phyloP scores from a whole-genome alignment of 1,140 invertebrate genomes.

The Pseudomyrmex gracilis region DNA sequence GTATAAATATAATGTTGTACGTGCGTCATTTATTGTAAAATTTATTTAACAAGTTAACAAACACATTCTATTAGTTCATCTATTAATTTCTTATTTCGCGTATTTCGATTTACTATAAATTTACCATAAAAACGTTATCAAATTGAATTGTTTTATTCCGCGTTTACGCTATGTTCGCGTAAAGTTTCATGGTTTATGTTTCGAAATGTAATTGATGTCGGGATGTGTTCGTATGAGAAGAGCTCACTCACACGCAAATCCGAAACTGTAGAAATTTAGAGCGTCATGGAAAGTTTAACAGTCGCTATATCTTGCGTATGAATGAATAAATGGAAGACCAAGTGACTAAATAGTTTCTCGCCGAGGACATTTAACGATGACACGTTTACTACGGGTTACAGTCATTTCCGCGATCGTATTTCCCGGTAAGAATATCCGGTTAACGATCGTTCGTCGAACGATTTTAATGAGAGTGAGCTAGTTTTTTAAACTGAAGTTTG shows the following conservation, averaged over 20 bases:
- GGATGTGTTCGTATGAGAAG: too few species aligned
- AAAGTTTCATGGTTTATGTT: not conserved
- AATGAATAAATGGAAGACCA: slow-evolving; percentile 45
- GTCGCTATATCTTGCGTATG: slow-evolving; percentile 13
- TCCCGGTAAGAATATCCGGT: slow-evolving; percentile 30
- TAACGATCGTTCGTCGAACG: slow-evolving; percentile 31
- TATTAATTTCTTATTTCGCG: too few species aligned
- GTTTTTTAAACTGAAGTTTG: not conserved
- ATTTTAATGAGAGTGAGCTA: not conserved
- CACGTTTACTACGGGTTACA: slow-evolving; percentile 45
- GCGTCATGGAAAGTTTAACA: not conserved
- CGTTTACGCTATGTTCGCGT: too few species aligned
- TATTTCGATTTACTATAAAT: too few species aligned
- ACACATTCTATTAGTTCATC: too few species aligned
- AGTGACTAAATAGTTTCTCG: slow-evolving; percentile 63
- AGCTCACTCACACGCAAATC: not conserved
- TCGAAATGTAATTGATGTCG: slow-evolving; percentile 5
- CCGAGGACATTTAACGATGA: slow-evolving; percentile 46
- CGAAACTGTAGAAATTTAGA: not conserved
- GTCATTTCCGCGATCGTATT: slow-evolving; percentile 7
- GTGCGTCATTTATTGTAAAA: too few species aligned
- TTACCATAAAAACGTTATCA: too few species aligned
- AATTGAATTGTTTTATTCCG: too few species aligned
- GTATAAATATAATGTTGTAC: too few species aligned
- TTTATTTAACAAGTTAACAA: too few species aligned